Conservation (phyloP, 2,113 vertebrate species). For the Triplophysa siluroides region DNA sequence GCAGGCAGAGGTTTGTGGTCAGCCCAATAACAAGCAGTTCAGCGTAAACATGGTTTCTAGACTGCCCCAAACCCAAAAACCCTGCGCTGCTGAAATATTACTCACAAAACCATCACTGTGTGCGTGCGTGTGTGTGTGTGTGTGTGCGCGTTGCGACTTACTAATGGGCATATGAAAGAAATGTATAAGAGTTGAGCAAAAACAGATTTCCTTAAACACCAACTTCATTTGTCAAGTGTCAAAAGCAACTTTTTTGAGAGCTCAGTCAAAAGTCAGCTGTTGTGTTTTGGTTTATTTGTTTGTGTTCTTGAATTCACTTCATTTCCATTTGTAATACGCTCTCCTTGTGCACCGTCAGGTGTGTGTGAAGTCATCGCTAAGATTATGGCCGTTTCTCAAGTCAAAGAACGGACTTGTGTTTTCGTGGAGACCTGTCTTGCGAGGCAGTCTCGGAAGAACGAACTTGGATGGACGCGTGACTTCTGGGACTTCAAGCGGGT, state of each 20-base stretch:
- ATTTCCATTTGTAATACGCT: no score
- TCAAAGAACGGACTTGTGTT: no score
- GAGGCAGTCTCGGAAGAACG: no score
- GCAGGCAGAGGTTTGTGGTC: slow-evolving; percentile 74
- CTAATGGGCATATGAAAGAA: slow-evolving; percentile 43
- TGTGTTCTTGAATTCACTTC: background rate
- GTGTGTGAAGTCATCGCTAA: no score
- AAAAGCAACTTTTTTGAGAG: background rate
- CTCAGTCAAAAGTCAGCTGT: background rate
- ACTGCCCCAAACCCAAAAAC: slow-evolving; percentile 66
- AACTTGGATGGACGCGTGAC: no score
- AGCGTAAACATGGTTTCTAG: slow-evolving; percentile 70
- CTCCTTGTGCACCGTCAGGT: no score
- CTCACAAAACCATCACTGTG: slow-evolving; percentile 44
- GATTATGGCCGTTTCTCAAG: no score
- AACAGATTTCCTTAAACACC: slow-evolving; percentile 24
- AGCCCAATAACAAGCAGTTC: slow-evolving; percentile 72
- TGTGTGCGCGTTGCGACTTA: background rate
- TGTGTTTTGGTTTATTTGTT: background rate
- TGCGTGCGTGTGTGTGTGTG: background rate
- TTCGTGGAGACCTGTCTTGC: no score
- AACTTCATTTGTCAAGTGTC: slow-evolving; percentile 5
- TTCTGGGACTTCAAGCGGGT: no score
- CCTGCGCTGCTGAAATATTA: slow-evolving; percentile 50
- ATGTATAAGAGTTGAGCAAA: slow-evolving; percentile 40